Percentiles rank a stretch among this genome's conserved stretches.
These are phyloP conservation scores for Seriola aureovittata DNA, from an alignment of 2,113 vertebrate genomes.

Conservation along the genomic window DNA sequence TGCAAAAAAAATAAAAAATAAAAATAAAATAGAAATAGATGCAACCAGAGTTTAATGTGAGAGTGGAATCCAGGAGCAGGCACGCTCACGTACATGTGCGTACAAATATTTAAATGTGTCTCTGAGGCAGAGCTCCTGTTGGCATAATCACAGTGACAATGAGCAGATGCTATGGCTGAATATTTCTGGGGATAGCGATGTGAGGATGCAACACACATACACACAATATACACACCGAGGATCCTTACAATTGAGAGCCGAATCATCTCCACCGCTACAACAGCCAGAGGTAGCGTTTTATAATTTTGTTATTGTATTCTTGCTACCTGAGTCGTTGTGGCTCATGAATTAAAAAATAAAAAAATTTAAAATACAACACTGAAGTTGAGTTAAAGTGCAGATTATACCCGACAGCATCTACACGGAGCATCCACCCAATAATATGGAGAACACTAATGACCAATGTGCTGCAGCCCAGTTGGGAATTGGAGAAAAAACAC, in stretches of 20 bases:
- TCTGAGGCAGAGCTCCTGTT: constrained; percentile 27
- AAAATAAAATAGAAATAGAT: constrained; percentile 9
- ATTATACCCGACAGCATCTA: constrained; percentile 12
- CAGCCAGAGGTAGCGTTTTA: constrained; percentile 25
- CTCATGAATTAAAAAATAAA: constrained; percentile 3
- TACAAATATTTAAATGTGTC: constrained; percentile 41
- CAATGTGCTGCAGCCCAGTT: not conserved
- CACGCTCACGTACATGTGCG: not conserved
- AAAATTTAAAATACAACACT: not conserved
- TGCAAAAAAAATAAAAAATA: constrained; percentile 10
- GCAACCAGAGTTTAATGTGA: not conserved
- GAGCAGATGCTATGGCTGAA: constrained; percentile 26
- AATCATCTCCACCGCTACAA: constrained; percentile 8
- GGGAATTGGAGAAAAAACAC: not conserved
- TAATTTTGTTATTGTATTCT: constrained; percentile 20
- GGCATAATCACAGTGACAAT: constrained; percentile 36
- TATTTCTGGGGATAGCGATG: constrained; percentile 14
- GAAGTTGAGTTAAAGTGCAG: constrained; percentile 5
- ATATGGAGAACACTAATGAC: not conserved
- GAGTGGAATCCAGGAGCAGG: not conserved
- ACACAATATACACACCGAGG: not conserved
- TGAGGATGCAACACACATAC: constrained; percentile 5
- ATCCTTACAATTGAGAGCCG: not conserved
- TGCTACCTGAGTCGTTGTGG: constrained; percentile 4
- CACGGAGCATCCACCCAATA: not conserved